Base-by-base conservation (phyloP, 2,888 invertebrate genomes). In the Mythimna pallens region DNA sequence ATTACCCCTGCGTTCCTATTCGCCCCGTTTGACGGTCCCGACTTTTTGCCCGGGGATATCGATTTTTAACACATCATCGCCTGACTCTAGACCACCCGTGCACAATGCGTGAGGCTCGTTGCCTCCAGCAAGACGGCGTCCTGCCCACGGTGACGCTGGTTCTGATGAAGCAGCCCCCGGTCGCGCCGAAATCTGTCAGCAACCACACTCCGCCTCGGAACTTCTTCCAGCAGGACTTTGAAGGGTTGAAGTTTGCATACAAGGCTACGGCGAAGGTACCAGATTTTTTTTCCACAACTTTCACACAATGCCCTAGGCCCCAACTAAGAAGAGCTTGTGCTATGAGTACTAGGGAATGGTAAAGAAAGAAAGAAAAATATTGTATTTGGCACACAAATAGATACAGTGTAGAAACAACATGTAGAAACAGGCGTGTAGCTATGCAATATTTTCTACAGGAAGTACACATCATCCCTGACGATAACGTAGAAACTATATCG, bases 211-310 rank as follows among this genome's bases (percentile, higher is more conserved):
- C 89, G 0, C 72, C 84, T 0, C 89, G 95, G 40, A 85, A 86
- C 75, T 95, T 95, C 87, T 93, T 92, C 67, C 86, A 94, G 25
- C 96, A 96, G 76, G 96, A 96, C 83, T 93, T 93, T 63, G 94
- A 94, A 55, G 95, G 92, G 0, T 91, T 96, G 4, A 94, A 93
- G 81, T 94, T 89, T 81, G 92, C 89, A 40, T 96, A 94, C 73
- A 92, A 88, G 69, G 94, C 95, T 69, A 94, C 96, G 2, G 62
- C 92, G 25, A 96, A 95, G 93, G 95, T 94, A 47, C 3, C 8
- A 20, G 20, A 20, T 8, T 36, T 36, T 2, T 6, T 7, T 34
- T 34, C 6, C 36, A 36, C 8, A 36, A 36, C 36, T 36, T 36
- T 36, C 36, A 36, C 36, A 8, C 8, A 36, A 36, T 36, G 36